Base-by-base conservation (phyloP, 92 coral and sea anemone genomes). In the Hydrozoanthus gracilis region DNA sequence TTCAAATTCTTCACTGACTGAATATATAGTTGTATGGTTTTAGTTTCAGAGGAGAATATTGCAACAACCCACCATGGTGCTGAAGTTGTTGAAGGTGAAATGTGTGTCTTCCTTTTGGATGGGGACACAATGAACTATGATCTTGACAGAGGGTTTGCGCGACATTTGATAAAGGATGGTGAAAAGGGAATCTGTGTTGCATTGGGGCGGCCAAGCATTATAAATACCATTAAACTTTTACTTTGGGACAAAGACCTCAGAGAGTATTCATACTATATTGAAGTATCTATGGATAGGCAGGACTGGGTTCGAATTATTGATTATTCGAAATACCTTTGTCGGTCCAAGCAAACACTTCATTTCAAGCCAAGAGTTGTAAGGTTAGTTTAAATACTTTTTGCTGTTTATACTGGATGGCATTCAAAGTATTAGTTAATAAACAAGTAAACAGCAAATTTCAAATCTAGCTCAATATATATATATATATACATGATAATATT, bases 351-450 rank as follows among this genome's bases (percentile, higher is more conserved):
- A 73, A 95, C 89, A 27, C 79, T 96, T 68, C 91, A 95, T 89
- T 96, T 96, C 80, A 90, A 85, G 74, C 94, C 98, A 14, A 89
- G 98, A 55, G 99, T 96, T 89, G 99, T 95, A n/a, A 95, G 99
- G 99, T 92, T 75, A 5, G 71, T 48, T 44, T 27, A 7, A 3
- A 20, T 27, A 12, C 10, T 48, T 49, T 7, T 27, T 27, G 39
- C 39, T 27, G 39, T 27, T 0, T 27, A 27, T 27, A 2, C 39
- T 27, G 39, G 39, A 27, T 27, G 39, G 39, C 39, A 2, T 27
- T 27, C 1, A 27, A 0, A 27, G 39, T 27, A 27, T 27, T 27
- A 27, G 39, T 27, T 27, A 27, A 2, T 27, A 27, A 27, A 27
- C 39, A 27, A 27, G 39, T 27, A 27, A 27, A 27, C 39, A 27